phyloP scores from a whole-genome alignment of 2,113 vertebrate species.

The Panthera tigris region DNA sequence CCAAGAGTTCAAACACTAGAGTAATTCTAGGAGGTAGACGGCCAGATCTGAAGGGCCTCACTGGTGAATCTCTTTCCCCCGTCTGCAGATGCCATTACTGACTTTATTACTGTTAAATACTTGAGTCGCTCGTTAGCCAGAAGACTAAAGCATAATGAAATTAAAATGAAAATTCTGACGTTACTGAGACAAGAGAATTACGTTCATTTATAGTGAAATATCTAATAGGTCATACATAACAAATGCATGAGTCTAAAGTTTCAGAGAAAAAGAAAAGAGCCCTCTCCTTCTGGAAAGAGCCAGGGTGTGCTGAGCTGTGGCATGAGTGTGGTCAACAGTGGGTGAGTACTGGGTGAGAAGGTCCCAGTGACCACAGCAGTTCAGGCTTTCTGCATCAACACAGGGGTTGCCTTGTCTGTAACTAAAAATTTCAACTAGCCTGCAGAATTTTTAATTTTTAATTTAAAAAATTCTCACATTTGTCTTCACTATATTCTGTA shows the following conservation, averaged over 20 bases:
- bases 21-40: neutral
- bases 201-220: neutral
- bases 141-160: neutral
- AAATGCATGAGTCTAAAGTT: neutral
- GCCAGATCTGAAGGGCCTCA: neutral
- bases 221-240: neutral
- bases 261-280: neutral
- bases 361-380: too few relatives aligned
- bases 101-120: neutral
- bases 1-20: neutral
- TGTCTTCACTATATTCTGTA: too few relatives aligned
- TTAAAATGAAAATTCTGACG: conserved; percentile 28
- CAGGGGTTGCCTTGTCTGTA: neutral
- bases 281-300: fast-evolving
- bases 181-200: conserved; percentile 27
- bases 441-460: neutral
- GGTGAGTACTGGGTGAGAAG: neutral
- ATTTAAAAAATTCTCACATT: neutral
- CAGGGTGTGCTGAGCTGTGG: neutral
- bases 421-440: neutral
- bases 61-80: neutral
- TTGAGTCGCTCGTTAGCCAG: conserved; percentile 7
- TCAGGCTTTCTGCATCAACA: neutral
- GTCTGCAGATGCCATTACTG: neutral
- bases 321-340: neutral